Conservation (phyloP, 2,888 invertebrate genomes). For the Gari tellinella region DNA sequence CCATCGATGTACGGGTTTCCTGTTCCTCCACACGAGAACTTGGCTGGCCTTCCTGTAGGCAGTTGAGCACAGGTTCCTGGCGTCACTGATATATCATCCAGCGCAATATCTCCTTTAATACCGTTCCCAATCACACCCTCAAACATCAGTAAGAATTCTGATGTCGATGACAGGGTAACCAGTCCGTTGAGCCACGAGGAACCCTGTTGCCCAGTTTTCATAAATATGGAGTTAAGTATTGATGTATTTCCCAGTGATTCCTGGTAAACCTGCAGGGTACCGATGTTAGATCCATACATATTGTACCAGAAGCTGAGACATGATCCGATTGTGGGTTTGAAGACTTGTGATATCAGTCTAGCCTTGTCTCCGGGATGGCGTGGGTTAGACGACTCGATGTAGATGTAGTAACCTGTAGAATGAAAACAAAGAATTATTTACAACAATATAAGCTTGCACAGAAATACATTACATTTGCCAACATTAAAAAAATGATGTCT, state of each 20-base stretch:
- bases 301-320: slow-evolving; percentile 77
- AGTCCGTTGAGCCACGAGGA: slow-evolving; percentile 71
- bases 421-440: background rate
- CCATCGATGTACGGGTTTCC: slow-evolving; percentile 36
- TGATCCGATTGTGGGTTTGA: slow-evolving; percentile 40
- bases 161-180: slow-evolving; percentile 57
- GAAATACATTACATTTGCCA: no score
- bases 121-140: slow-evolving; percentile 72
- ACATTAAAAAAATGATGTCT: no score
- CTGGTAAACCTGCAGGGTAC: slow-evolving; percentile 66
- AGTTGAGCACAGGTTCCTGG: slow-evolving; percentile 63
- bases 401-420: slow-evolving; percentile 85
- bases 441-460: no score
- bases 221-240: slow-evolving; percentile 29
- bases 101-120: slow-evolving; percentile 72
- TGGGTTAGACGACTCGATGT: slow-evolving; percentile 87
- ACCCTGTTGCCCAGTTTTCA: slow-evolving; percentile 63
- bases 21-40: slow-evolving; percentile 56
- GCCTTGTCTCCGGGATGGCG: slow-evolving; percentile 87
- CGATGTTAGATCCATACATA: slow-evolving; percentile 73
- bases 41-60: slow-evolving; percentile 41
- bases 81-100: slow-evolving; percentile 73
- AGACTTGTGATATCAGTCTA: slow-evolving; percentile 80
- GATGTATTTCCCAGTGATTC: slow-evolving; percentile 27
- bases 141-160: slow-evolving; percentile 65